phyloP scores from a whole-genome alignment of 2,797 vertebrate species.

The Lindbergichthys nudifrons region DNA sequence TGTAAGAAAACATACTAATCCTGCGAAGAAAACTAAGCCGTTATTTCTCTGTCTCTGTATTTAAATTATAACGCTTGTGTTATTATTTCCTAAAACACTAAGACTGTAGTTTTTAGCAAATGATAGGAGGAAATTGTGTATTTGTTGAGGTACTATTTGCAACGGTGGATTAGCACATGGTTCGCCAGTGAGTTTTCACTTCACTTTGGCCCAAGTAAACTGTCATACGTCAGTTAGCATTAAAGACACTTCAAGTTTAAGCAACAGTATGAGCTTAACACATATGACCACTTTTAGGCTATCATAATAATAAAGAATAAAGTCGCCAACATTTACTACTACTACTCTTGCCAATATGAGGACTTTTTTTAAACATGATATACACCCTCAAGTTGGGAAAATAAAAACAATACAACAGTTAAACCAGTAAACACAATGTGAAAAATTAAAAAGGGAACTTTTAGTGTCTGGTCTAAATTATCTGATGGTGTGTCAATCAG shows the following conservation, averaged over 20 bases:
- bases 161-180: not conserved
- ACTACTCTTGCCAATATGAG: too few species aligned
- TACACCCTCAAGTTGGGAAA: too few species aligned
- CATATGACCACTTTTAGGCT: too few species aligned
- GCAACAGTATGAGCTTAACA: not conserved
- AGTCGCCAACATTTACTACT: too few species aligned
- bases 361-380: too few species aligned
- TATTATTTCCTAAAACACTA: not conserved
- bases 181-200: not conserved
- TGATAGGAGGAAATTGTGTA: not conserved
- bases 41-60: not conserved
- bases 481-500: not conserved
- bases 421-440: not conserved
- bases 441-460: not conserved
- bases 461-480: not conserved
- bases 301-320: not conserved
- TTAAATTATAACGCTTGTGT: not conserved
- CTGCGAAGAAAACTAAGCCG: not conserved
- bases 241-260: not conserved
- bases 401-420: not conserved
- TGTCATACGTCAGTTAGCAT: not conserved
- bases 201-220: not conserved
- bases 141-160: constrained; percentile 6
- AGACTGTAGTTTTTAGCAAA: not conserved
- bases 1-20: constrained; percentile 74